phyloP scores from a whole-genome alignment of 2,888 invertebrate species.

The Nematopogon swammerdamellus region DNA sequence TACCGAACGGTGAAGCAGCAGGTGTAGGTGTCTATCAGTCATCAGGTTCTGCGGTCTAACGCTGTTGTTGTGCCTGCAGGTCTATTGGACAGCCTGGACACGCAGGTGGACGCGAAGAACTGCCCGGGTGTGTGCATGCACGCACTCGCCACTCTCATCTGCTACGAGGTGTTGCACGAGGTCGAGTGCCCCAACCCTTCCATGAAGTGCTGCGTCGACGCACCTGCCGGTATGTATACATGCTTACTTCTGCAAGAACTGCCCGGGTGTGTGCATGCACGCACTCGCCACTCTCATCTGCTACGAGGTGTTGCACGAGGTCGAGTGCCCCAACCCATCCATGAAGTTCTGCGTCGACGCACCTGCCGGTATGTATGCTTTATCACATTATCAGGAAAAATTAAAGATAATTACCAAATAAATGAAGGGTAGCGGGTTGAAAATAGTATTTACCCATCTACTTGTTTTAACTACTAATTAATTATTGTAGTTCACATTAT shows the following conservation, averaged over 20 bases:
- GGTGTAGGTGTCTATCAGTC: too few relatives aligned
- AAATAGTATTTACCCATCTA: too few relatives aligned
- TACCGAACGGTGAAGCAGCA: too few relatives aligned
- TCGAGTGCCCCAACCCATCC: conserved; percentile 72
- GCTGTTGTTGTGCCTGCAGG: conserved; percentile 54
- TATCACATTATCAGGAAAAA: too few relatives aligned
- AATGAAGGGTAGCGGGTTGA: too few relatives aligned
- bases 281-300: conserved; percentile 83
- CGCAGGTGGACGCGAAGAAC: conserved; percentile 79
- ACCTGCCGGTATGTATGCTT: conserved; percentile 62
- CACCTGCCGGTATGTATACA: conserved; percentile 56
- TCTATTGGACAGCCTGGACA: conserved; percentile 79
- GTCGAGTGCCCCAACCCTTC: conserved; percentile 74
- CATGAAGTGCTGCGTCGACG: conserved; percentile 84
- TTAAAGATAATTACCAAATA: too few relatives aligned
- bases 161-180: conserved; percentile 80
- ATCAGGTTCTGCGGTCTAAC: too few relatives aligned
- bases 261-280: conserved; percentile 87
- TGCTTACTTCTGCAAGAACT: conserved; percentile 74
- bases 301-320: conserved; percentile 78
- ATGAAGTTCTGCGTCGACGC: conserved; percentile 86
- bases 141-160: conserved; percentile 79
- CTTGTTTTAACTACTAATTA: too few relatives aligned
- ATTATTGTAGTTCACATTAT: too few relatives aligned
- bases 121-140: conserved; percentile 90